phyloP scores from a whole-genome alignment of 2,797 vertebrate genomes.

The Holocentrus rufus region DNA sequence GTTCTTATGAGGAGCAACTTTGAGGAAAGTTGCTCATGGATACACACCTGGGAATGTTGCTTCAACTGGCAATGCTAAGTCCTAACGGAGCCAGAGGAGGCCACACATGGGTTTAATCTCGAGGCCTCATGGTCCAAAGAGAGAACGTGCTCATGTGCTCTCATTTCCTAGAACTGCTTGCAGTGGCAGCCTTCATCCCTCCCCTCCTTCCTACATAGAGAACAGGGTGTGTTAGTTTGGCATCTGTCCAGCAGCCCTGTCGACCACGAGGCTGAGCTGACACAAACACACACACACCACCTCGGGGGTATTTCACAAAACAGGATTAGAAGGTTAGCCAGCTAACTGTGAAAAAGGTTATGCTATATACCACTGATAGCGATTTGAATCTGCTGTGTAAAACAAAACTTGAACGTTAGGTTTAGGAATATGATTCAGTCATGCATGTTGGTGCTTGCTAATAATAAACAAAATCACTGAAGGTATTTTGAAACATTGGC shows the following conservation, averaged over 20 bases:
- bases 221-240: constrained; percentile 25
- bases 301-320: too few relatives aligned
- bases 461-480: too few relatives aligned
- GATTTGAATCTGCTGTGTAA: too few relatives aligned
- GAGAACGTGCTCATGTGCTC: constrained; percentile 57
- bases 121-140: constrained; percentile 27
- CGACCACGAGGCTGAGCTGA: background rate
- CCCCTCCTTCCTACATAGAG: constrained; percentile 20
- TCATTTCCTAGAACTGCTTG: constrained; percentile 76
- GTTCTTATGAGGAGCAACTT: background rate
- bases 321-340: too few relatives aligned
- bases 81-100: background rate
- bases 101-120: constrained; percentile 56
- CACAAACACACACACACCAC: background rate
- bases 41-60: background rate
- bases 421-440: too few relatives aligned
- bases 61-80: background rate
- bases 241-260: constrained; percentile 8
- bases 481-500: too few relatives aligned
- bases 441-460: too few relatives aligned
- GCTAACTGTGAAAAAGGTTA: too few relatives aligned
- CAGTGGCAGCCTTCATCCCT: constrained; percentile 34
- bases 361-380: too few relatives aligned
- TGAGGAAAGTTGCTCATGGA: background rate
- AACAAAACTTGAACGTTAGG: too few relatives aligned